Evolutionary conservation across 2,797 vertebrate species (phyloP).

Genomic region (Hemibagrus guttatus): DNA sequence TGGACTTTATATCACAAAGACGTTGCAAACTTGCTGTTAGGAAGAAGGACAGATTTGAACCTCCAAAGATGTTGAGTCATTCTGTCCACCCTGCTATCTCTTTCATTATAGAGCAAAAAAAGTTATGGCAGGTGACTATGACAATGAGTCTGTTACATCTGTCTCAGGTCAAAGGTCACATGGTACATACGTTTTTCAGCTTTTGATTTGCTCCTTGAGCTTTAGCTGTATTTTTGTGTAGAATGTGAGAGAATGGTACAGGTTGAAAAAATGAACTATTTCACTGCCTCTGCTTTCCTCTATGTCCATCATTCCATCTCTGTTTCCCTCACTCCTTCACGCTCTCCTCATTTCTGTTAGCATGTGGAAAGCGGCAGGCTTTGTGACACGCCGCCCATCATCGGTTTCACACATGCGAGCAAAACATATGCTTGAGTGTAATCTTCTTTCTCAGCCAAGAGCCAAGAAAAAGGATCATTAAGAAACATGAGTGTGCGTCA

Average conservation of each 20-base stretch:
- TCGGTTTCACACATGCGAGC: constrained; percentile 51
- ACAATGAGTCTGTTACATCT: neutral
- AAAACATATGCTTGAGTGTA: constrained; percentile 56
- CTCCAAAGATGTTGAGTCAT: constrained; percentile 3
- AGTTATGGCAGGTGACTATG: neutral
- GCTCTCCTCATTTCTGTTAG: constrained; percentile 20
- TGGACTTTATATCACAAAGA: neutral
- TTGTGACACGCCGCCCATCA: constrained; percentile 35
- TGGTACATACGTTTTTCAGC: neutral
- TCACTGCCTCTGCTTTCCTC: neutral
- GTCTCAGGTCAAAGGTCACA: constrained; percentile 2
- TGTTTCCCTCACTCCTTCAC: neutral
- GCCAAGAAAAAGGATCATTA: constrained; percentile 53
- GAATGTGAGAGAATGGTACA: neutral
- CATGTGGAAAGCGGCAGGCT: constrained; percentile 38
- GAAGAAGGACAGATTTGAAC: neutral
- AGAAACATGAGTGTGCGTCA: constrained; percentile 38
- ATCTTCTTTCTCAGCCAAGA: constrained; percentile 45
- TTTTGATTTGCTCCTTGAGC: neutral
- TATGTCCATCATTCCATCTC: constrained; percentile 10
- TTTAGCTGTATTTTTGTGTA: neutral
- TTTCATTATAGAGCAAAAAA: neutral
- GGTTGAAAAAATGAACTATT: neutral
- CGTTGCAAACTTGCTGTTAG: neutral
- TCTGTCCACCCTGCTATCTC: neutral